Base-by-base conservation (phyloP, 2,113 vertebrate species). In the Marmota monax region DNA sequence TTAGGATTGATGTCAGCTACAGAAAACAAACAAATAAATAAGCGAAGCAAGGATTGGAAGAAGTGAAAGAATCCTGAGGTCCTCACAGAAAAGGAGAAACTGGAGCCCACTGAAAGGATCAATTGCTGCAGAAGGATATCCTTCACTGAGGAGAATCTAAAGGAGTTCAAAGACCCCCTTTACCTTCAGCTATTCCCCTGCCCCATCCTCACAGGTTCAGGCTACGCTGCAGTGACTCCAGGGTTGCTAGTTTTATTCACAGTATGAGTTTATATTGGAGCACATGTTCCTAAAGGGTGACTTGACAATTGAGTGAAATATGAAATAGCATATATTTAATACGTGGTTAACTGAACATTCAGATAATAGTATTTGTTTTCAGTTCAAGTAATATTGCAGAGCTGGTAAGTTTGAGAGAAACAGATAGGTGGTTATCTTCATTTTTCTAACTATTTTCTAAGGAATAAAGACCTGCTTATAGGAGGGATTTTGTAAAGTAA, bases 371-470 rank as follows among this genome's bases (percentile, higher is more conserved):
- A 48, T 94, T 95, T 95, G 86, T 82, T 97, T 95, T 88, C 73
- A 70, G 82, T 96, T 93, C 51, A 58, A 94, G 23, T 58, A 84
- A 77, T 80, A 88, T 61, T 2, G 0, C 29, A 76, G 34, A 89
- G 56, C 87, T 88, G 83, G 70, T 83, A 70, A 91, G 84, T 63
- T 76, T 80, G 78, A 77, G 48, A 73, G 78, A 94, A 96, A 93
- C 74, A 89, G 93, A 95, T 85, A 90, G n/a, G 74, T 79, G 76
- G 69, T 42, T 89, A 69, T 72, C 74, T 95, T 89, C 84, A 65
- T 88, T 95, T 95, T 93, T 84, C 76, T 92, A 89, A 86, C 84
- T 84, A 18, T 95, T 97, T 97, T 97, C 97, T 86, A 42, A 92
- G 93, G 88, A 96, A 78, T 96, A 97, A 95, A 97, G 94, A 72